Evolutionary conservation across 2,113 vertebrate genomes (phyloP).

Genomic region (Daphoenositta chrysoptera): DNA sequence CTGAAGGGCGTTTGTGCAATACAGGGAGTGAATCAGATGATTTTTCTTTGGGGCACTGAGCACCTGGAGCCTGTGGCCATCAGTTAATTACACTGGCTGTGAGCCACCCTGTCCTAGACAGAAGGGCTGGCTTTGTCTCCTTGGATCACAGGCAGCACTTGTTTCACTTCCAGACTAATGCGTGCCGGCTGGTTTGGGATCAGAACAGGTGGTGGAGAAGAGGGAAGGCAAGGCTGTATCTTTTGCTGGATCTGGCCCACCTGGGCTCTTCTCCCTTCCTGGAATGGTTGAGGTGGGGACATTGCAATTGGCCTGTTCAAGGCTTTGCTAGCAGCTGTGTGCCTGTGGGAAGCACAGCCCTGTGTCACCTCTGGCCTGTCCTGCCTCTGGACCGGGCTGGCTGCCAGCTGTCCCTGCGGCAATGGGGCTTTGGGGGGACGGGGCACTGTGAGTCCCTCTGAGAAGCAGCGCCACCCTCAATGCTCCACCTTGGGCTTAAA

Average conservation of each 20-base stretch:
- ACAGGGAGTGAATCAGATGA: neutral
- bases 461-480: rapidly evolving
- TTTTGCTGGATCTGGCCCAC: neutral
- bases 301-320: rapidly evolving
- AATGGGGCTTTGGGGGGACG: rapidly evolving
- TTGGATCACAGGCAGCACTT: neutral
- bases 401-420: rapidly evolving
- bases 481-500: neutral
- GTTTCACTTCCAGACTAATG: neutral
- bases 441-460: neutral
- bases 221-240: neutral
- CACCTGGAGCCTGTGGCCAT: neutral
- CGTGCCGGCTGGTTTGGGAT: neutral
- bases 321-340: neutral
- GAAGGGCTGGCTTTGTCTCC: neutral
- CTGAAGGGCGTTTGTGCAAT: neutral
- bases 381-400: neutral
- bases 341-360: neutral
- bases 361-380: neutral
- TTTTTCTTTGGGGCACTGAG: neutral
- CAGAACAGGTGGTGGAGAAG: neutral
- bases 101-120: neutral
- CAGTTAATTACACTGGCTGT: neutral
- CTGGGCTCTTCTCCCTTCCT: neutral
- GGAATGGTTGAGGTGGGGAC: neutral